These are phyloP conservation scores for Caenorhabditis remanei DNA, from an alignment of 1,140 invertebrate genomes.

Conservation along the genomic window DNA sequence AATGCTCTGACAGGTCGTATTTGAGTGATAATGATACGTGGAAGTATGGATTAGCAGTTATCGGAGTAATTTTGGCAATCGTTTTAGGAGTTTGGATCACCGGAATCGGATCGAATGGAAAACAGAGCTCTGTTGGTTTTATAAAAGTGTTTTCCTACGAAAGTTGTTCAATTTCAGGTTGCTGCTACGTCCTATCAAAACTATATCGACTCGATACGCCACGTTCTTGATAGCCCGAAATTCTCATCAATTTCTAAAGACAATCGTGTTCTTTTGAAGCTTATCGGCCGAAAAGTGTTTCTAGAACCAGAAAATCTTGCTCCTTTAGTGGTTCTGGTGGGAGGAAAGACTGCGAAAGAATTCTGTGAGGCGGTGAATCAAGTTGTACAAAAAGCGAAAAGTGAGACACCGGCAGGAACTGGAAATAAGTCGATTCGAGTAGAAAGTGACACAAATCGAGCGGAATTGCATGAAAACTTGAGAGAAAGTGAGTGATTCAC, in stretches of 20 bases:
- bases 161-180: neutral
- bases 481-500: slow-evolving; percentile 7
- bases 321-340: slow-evolving; percentile 4
- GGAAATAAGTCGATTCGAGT: slow-evolving; percentile 13
- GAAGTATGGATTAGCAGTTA: neutral
- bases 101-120: neutral
- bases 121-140: neutral
- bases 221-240: neutral
- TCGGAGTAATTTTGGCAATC: neutral
- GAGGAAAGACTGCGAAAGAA: neutral
- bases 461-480: slow-evolving; percentile 2
- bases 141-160: neutral
- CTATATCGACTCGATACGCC: slow-evolving; percentile 15
- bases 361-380: neutral
- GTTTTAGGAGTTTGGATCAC: neutral
- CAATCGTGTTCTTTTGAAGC: neutral
- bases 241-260: slow-evolving; percentile 29
- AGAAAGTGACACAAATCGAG: slow-evolving; percentile 11
- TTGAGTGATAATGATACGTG: neutral
- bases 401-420: neutral
- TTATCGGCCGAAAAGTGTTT: neutral
- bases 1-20: neutral
- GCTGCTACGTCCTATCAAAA: neutral
- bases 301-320: slow-evolving; percentile 28
- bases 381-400: slow-evolving; percentile 10